Percentiles rank a stretch among this genome's conserved stretches.
Conservation (phyloP, 1,140 invertebrate species). For the Platyura marginata region DNA sequence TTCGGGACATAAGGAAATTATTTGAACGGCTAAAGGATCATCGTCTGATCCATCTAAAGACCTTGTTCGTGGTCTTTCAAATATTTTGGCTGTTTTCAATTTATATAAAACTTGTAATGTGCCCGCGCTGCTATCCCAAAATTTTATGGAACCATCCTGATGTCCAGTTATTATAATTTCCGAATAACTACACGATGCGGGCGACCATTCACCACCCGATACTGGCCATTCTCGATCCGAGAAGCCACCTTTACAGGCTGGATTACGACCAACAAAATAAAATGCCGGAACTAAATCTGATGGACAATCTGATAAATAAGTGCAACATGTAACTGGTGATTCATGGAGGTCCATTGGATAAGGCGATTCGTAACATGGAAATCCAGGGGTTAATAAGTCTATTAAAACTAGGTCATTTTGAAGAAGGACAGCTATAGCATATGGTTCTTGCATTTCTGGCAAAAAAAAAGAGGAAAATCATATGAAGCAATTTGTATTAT, state of each 20-base stretch:
- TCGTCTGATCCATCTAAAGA: slow-evolving; percentile 42
- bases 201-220: slow-evolving; percentile 86
- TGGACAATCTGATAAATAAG: slow-evolving; percentile 93
- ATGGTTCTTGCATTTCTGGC: slow-evolving; percentile 90
- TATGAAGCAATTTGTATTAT: background rate
- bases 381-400: slow-evolving; percentile 83
- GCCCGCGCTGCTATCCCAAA: slow-evolving; percentile 92
- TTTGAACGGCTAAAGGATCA: slow-evolving; percentile 85
- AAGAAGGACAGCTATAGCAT: slow-evolving; percentile 90
- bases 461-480: background rate
- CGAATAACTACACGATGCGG: slow-evolving; percentile 82
- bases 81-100: slow-evolving; percentile 90
- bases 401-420: slow-evolving; percentile 97
- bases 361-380: slow-evolving; percentile 97
- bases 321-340: slow-evolving; percentile 88
- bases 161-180: slow-evolving; percentile 95
- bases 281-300: slow-evolving; percentile 86
- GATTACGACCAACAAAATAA: slow-evolving; percentile 43
- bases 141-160: slow-evolving; percentile 90
- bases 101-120: slow-evolving; percentile 90
- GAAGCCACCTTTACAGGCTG: slow-evolving; percentile 53
- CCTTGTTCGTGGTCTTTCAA: slow-evolving; percentile 51
- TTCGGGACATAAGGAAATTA: slow-evolving; percentile 83
- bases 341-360: slow-evolving; percentile 99
- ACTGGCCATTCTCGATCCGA: slow-evolving; percentile 93